phyloP scores from a whole-genome alignment of 2,113 vertebrate genomes.

The Catharus minimus region DNA sequence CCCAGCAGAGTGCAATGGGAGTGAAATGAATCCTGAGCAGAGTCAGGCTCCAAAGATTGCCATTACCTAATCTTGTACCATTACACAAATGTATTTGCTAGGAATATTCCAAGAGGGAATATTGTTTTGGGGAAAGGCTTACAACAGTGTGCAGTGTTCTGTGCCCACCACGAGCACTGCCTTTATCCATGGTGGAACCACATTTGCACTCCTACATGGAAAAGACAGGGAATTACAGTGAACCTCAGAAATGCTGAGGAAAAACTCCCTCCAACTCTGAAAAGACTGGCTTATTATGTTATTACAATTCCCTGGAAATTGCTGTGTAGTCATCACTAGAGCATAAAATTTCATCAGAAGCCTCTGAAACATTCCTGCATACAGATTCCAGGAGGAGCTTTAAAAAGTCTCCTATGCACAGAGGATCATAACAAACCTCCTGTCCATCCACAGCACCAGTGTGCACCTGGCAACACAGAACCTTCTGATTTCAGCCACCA shows the following conservation, averaged over 20 bases:
- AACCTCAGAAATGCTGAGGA: slow-evolving; percentile 48
- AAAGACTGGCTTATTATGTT: slow-evolving; percentile 17
- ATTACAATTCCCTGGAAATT: slow-evolving; percentile 62
- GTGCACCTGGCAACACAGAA: background rate
- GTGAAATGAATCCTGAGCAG: slow-evolving; percentile 54
- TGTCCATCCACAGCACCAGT: background rate
- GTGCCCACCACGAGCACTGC: background rate
- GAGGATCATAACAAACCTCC: background rate
- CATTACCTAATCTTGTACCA: slow-evolving; percentile 51
- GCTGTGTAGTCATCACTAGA: slow-evolving; percentile 15
- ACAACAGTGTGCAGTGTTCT: slow-evolving; percentile 9
- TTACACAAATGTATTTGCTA: slow-evolving; percentile 3
- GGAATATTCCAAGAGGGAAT: slow-evolving; percentile 47
- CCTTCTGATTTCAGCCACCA: background rate
- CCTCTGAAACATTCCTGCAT: slow-evolving; percentile 5
- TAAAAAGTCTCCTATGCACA: background rate
- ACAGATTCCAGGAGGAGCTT: background rate
- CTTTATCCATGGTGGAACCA: background rate
- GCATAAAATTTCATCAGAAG: slow-evolving; percentile 39
- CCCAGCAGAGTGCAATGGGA: slow-evolving; percentile 24
- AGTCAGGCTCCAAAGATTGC: slow-evolving; percentile 23
- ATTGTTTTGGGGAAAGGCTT: slow-evolving; percentile 14
- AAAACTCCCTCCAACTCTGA: slow-evolving; percentile 24
- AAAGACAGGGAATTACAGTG: slow-evolving; percentile 5
- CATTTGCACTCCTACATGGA: slow-evolving; percentile 11